A percentile compares a stretch with the other conserved stretches of the same genome.
These are phyloP conservation scores for Colletes latitarsis DNA, from an alignment of 1,140 invertebrate species.

Conservation along the genomic window DNA sequence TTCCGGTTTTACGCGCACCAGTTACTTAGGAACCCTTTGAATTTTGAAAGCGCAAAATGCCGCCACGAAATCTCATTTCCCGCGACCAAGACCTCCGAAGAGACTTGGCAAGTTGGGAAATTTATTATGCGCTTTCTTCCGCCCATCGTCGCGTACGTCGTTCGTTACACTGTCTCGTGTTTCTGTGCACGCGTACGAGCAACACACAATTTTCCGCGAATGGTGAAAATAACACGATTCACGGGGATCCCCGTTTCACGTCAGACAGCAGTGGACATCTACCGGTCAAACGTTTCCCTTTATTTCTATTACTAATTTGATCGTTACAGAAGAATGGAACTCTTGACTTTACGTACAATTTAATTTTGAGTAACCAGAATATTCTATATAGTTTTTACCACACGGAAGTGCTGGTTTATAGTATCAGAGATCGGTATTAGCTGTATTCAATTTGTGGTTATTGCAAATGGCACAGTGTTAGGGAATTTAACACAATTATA, in stretches of 20 bases:
- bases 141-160: background rate
- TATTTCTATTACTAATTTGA: too few relatives aligned
- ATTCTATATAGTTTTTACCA: too few relatives aligned
- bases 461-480: too few relatives aligned
- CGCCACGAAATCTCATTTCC: conserved; percentile 59
- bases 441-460: too few relatives aligned
- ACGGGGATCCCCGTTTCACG: background rate
- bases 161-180: conserved; percentile 25
- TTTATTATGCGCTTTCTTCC: conserved; percentile 56
- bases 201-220: background rate
- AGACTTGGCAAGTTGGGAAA: conserved; percentile 26
- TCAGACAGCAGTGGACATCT: too few relatives aligned
- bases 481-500: too few relatives aligned
- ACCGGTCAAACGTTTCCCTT: too few relatives aligned
- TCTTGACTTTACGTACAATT: too few relatives aligned
- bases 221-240: background rate
- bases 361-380: too few relatives aligned
- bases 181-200: background rate
- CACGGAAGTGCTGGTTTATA: too few relatives aligned
- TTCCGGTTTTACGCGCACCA: background rate
- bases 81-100: background rate
- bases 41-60: conserved; percentile 52
- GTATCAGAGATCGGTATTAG: too few relatives aligned
- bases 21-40: conserved; percentile 46
- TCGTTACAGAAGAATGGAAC: too few relatives aligned